Conservation (phyloP, 2,888 invertebrate species). For the Apodemia hepburni region DNA sequence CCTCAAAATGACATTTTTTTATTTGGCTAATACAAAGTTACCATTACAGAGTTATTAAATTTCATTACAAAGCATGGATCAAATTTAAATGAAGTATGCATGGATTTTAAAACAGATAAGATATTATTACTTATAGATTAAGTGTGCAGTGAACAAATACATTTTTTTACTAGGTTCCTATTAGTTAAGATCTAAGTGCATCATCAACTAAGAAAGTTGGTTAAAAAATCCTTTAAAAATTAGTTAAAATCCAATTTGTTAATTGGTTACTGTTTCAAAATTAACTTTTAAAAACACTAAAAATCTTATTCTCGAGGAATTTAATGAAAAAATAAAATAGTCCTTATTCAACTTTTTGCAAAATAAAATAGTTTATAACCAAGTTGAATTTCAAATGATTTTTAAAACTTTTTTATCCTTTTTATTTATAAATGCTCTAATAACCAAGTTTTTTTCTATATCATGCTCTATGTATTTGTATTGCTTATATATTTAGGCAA, state of each 20-base stretch:
- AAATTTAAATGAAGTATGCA: neutral
- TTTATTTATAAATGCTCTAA: neutral
- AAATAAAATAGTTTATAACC: neutral
- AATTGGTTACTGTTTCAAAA: no score
- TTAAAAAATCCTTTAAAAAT: no score
- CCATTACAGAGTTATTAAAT: neutral
- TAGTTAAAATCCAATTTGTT: no score
- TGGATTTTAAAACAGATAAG: neutral
- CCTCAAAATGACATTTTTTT: neutral
- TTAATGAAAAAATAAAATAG: no score
- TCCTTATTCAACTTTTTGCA: no score
- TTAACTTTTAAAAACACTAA: no score
- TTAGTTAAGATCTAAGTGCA: no score
- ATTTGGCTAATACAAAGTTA: neutral
- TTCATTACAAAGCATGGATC: neutral
- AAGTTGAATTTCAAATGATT: neutral
- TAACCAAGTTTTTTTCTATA: neutral
- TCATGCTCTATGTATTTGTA: conserved; percentile 16
- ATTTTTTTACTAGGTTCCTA: no score
- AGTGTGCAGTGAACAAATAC: neutral
- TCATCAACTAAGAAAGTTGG: no score
- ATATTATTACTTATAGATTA: neutral
- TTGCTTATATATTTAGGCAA: conserved; percentile 22
- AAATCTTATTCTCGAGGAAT: no score
- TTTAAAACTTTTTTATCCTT: neutral